Base-by-base conservation (phyloP, 2,113 vertebrate species). In the Equus przewalskii region DNA sequence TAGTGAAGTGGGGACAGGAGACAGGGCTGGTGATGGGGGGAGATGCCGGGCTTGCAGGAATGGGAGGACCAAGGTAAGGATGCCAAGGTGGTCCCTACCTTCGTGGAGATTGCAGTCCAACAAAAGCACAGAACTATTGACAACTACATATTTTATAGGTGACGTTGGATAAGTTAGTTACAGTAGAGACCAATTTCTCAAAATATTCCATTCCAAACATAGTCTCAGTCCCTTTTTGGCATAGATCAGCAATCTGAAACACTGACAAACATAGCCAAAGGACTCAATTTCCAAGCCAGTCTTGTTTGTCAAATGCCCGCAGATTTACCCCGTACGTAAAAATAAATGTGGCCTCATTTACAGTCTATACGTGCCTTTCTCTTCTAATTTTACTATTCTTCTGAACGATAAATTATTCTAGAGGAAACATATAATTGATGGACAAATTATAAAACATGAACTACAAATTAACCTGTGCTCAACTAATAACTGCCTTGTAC, bases 91-190 rank as follows among this genome's bases (percentile, higher is more conserved):
- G 19, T 30, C 24, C 19, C 67, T 58, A 24, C 9, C 5, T 67
- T 73, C 75, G 22, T 5, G 22, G 75, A 87, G 30, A 62, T 0
- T 46, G 2, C 33, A 10, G 36, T 36, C 65, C 28, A 85, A 11
- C 49, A 72, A 89, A 76, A 89, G n/a, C 60, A 93, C 21, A 81
- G 56, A 72, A 73, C 21, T 70, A 91, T 18, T 93, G 51, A 84
- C 83, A 82, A 83, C 6, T 28, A 36, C 1, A 13, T 8, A 82
- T 56, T 54, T 93, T 56, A 56, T 44, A 70, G 36, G 10, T 86
- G 51, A 12, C 14, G 56, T 26, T 60, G 22, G 12, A 88, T 44
- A 76, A 24, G 76, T 54, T 13, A 41, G 14, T 78, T 56, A 84
- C 4, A 78, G n/a, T 24, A 58, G 8, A 93, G 26, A 41, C 11